Conservation (phyloP, 2,888 invertebrate genomes). For the Hydraecia micacea region DNA sequence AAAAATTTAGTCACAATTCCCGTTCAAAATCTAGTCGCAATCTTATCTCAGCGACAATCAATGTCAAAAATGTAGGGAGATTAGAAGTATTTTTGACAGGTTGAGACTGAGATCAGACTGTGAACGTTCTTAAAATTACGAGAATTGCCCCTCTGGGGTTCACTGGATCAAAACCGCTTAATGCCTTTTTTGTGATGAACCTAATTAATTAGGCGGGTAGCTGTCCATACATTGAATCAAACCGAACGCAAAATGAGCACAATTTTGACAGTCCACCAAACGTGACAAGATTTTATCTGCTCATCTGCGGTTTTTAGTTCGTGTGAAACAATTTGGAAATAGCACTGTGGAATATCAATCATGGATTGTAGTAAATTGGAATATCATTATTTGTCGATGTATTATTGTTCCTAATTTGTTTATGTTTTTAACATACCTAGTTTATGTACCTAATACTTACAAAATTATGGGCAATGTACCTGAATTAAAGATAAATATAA, state of each 20-base stretch:
- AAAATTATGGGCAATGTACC: too few relatives aligned
- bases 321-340: conserved; percentile 72
- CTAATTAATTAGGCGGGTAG: conserved; percentile 63
- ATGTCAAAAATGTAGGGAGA: background rate
- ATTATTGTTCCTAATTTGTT: too few relatives aligned
- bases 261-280: conserved; percentile 69
- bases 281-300: conserved; percentile 71
- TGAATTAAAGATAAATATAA: background rate
- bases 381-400: background rate
- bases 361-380: conserved; percentile 43
- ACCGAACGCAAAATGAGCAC: conserved; percentile 64
- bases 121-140: background rate
- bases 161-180: conserved; percentile 32
- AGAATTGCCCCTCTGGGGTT: background rate
- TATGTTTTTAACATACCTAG: too few relatives aligned
- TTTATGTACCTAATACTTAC: too few relatives aligned
- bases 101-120: background rate
- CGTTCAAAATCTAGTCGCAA: background rate
- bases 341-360: conserved; percentile 46
- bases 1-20: too few relatives aligned
- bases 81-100: background rate
- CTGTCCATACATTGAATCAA: conserved; percentile 60
- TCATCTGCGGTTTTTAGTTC: conserved; percentile 65
- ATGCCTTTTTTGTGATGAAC: conserved; percentile 39
- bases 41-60: background rate